Evolutionary conservation across 2,113 vertebrate species (phyloP).

Genomic region (Caranx ignobilis): DNA sequence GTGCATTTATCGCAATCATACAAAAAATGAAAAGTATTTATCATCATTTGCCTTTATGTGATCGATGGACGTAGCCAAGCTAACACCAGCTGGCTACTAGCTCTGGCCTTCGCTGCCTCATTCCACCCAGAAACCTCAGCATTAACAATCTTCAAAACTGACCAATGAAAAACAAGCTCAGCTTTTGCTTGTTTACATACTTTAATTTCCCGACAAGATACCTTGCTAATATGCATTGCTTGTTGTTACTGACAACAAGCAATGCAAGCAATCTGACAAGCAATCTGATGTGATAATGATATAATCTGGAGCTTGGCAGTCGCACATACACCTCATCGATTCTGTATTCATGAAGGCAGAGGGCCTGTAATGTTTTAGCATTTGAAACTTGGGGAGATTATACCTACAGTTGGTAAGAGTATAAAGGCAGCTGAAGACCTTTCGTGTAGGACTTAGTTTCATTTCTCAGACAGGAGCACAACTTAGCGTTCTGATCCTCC

Average conservation of each 20-base stretch:
- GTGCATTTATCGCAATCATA: conserved; percentile 25
- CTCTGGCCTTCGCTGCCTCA: neutral
- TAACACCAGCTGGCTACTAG: neutral
- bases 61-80: neutral
- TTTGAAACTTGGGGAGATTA: neutral
- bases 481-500: neutral
- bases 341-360: neutral
- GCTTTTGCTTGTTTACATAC: neutral
- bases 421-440: neutral
- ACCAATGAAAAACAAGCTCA: neutral
- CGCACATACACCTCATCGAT: neutral
- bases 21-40: neutral
- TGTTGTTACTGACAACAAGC: too few relatives aligned
- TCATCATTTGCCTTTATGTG: conserved; percentile 5
- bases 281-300: neutral
- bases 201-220: neutral
- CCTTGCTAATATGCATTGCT: neutral
- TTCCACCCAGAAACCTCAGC: neutral
- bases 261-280: too few relatives aligned
- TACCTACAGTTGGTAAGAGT: neutral
- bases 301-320: neutral
- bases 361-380: neutral
- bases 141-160: neutral
- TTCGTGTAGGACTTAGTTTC: neutral
- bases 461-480: conserved; percentile 1